Evolutionary conservation across 2,888 invertebrate genomes (phyloP), one percentile per base, ranked within the genome.

Genomic region (Stenichneumon culpator): DNA sequence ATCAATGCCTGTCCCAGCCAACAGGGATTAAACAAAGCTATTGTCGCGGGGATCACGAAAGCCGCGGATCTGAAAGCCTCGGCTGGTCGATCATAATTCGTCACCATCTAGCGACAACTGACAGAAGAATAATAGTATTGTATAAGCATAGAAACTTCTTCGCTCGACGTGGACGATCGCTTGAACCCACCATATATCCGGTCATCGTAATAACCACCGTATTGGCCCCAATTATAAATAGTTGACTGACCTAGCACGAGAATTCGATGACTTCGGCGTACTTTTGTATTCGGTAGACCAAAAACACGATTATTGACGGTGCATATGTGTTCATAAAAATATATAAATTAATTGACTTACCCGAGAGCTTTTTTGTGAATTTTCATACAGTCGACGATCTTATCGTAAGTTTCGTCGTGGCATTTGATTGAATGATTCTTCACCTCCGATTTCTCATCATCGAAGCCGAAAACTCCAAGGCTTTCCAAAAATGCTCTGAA

Each of bases 311-410:
- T 39, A 67, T 67, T 19, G 2, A 67, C 22, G 14, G 7, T 5
- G 19, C 44, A 11, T 4, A 22, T 19, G 5, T 5, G 36, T 67
- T 22, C 19, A 39, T 39, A 7, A 9, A 39, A 9, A 39, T 9
- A 0, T 1, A 39, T 0, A 39, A n/a, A 60, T 36, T 22, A 22
- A 44, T 65, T 39, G 22, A 82, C 72, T 67, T 65, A 87, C 87
- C 80, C 74, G 28, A 87, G 25, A 54, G 82, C 80, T 39, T 75
- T 32, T 52, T 39, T 74, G 69, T 87, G 87, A 60, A 87, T 81
- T 47, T 74, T 67, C 9, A 81, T 57, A 54, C 82, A 83, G 0
- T 32, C 5, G 9, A 79, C n/a, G 22, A 87, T 87, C 52, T 72
- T 60, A n/a, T 73, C 47, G n/a, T 79, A 78, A 65, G 74, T 63